These are phyloP conservation scores for Nysson spinosus DNA, from an alignment of 2,888 invertebrate genomes.

Conservation along the genomic window DNA sequence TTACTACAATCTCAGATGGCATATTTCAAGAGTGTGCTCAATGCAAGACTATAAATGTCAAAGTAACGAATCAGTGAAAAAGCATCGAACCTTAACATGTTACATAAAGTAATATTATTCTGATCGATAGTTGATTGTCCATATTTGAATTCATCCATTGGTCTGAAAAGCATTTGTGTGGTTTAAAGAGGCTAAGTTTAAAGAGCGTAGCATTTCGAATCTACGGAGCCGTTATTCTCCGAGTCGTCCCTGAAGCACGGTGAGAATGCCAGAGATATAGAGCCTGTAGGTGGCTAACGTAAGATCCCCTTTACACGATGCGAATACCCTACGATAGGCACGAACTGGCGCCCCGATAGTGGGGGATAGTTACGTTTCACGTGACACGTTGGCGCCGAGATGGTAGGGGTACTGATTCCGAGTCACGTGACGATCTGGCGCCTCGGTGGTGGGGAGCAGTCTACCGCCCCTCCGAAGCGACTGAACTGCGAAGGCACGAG, in stretches of 20 bases:
- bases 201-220: too few relatives aligned
- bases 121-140: too few relatives aligned
- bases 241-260: constrained; percentile 24
- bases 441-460: constrained; percentile 39
- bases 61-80: too few relatives aligned
- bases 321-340: constrained; percentile 53
- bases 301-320: constrained; percentile 70
- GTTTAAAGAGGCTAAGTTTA: too few relatives aligned
- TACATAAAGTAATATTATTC: too few relatives aligned
- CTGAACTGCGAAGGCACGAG: constrained; percentile 40
- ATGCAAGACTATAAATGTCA: too few relatives aligned
- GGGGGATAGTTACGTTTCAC: constrained; percentile 42
- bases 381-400: constrained; percentile 55
- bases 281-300: constrained; percentile 21
- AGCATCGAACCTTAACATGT: too few relatives aligned
- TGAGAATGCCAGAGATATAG: constrained; percentile 29
- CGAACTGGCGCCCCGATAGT: constrained; percentile 61
- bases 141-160: too few relatives aligned
- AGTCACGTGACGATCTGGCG: constrained; percentile 48
- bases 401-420: constrained; percentile 43
- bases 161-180: too few relatives aligned
- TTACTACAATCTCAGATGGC: too few relatives aligned
- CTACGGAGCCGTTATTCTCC: background rate
- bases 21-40: too few relatives aligned
- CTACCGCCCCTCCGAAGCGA: constrained; percentile 42